These are phyloP conservation scores for Equus przewalskii DNA, from an alignment of 2,113 vertebrate species.

Conservation along the genomic window DNA sequence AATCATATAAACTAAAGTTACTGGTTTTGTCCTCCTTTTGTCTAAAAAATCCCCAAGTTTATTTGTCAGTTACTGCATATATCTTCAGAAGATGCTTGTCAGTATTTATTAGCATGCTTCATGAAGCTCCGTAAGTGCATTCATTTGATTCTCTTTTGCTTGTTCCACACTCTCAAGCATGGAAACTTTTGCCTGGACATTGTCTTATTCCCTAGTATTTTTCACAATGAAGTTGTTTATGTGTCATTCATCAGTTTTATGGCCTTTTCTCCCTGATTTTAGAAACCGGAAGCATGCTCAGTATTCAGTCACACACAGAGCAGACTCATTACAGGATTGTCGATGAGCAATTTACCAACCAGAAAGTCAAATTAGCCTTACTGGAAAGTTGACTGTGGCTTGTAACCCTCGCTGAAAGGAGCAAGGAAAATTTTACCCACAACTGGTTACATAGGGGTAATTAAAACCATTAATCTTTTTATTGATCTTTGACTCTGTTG, in stretches of 20 bases:
- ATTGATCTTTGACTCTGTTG: conserved; percentile 75
- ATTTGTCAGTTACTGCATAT: conserved; percentile 72
- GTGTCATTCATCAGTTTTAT: conserved; percentile 87
- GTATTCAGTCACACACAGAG: conserved; percentile 84
- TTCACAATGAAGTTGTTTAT: conserved; percentile 85
- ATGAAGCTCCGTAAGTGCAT: conserved; percentile 77
- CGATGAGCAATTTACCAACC: conserved; percentile 85
- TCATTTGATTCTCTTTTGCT: conserved; percentile 75
- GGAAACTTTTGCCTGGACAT: conserved; percentile 83
- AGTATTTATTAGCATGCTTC: conserved; percentile 81
- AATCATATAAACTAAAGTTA: conserved; percentile 59
- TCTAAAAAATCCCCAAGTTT: conserved; percentile 75
- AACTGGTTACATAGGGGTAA: conserved; percentile 83
- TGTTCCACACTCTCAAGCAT: conserved; percentile 72
- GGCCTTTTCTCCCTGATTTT: conserved; percentile 61
- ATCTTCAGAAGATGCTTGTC: conserved; percentile 76
- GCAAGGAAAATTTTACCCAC: conserved; percentile 78
- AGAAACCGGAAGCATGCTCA: conserved; percentile 82
- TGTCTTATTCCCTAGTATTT: conserved; percentile 81
- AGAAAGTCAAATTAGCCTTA: conserved; percentile 86
- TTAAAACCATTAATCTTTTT: conserved; percentile 87
- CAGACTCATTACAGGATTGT: conserved; percentile 86
- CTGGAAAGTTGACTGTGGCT: conserved; percentile 72
- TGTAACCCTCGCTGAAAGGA: conserved; percentile 78
- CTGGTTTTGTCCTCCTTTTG: conserved; percentile 76